phyloP scores from a whole-genome alignment of 2,888 invertebrate species.

The Eristalis intricaria region DNA sequence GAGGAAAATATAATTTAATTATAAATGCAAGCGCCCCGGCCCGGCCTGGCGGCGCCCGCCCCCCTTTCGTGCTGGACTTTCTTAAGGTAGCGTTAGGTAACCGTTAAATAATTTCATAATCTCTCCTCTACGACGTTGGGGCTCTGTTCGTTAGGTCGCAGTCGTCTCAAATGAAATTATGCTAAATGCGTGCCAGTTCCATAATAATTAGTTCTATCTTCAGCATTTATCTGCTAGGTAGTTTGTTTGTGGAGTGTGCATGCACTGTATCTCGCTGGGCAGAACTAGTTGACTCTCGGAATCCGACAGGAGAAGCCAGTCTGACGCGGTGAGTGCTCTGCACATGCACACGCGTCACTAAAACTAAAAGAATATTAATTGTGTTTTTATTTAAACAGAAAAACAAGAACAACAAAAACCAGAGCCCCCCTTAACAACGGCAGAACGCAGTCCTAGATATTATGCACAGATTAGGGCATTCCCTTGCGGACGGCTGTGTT shows the following conservation, averaged over 20 bases:
- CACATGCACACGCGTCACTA: background rate
- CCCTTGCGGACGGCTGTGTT: conserved; percentile 25
- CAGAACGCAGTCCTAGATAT: conserved; percentile 58
- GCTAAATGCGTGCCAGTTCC: conserved; percentile 70
- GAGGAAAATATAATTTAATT: conserved; percentile 60
- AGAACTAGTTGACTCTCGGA: background rate
- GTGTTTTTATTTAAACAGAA: conserved; percentile 62
- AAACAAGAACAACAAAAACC: background rate
- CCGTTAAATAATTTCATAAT: conserved; percentile 64
- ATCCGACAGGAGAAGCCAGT: conserved; percentile 1
- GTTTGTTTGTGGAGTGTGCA: background rate
- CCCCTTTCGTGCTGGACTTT: background rate
- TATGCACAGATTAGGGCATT: conserved; percentile 61
- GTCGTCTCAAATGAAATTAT: conserved; percentile 52
- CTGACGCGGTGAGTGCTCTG: background rate
- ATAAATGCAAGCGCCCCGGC: conserved; percentile 38
- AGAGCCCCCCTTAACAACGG: background rate
- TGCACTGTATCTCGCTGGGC: conserved; percentile 1
- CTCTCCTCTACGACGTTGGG: background rate
- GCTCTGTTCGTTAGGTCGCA: background rate
- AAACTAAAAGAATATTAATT: conserved; percentile 65
- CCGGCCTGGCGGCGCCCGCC: background rate
- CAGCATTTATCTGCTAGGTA: conserved; percentile 35
- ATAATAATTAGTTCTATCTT: conserved; percentile 70
- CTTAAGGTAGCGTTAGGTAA: conserved; percentile 63